Percentiles rank a stretch among this genome's conserved stretches.
Evolutionary conservation across 2,888 invertebrate species (phyloP).

Genomic region (Tyria jacobaeae): DNA sequence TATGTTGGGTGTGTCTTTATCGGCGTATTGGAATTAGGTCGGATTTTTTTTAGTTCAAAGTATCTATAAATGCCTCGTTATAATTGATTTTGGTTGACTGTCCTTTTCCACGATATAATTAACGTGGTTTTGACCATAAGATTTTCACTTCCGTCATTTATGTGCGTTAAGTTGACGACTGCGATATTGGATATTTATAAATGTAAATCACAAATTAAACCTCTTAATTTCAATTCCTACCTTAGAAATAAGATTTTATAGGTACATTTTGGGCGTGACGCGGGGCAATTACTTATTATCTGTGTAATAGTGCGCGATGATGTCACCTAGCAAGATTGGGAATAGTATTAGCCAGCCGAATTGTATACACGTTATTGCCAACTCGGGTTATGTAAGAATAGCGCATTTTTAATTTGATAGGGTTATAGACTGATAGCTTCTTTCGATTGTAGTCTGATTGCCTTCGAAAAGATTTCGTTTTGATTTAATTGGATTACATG

Average conservation of each 20-base stretch:
- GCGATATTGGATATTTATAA: constrained; percentile 10
- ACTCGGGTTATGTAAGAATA: constrained; percentile 7
- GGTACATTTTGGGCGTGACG: constrained; percentile 73
- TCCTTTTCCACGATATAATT: constrained; percentile 34
- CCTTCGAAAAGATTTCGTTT: constrained; percentile 20
- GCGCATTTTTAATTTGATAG: constrained; percentile 33
- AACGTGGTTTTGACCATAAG: constrained; percentile 17
- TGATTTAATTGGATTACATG: constrained; percentile 41
- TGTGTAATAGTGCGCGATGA: constrained; percentile 72
- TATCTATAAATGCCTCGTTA: constrained; percentile 28
- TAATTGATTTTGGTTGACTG: constrained; percentile 23
- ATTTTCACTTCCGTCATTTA: constrained; percentile 27
- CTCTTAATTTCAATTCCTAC: constrained; percentile 9
- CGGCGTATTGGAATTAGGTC: constrained; percentile 60
- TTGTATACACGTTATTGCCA: constrained; percentile 28
- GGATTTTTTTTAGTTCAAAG: constrained; percentile 59
- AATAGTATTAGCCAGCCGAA: constrained; percentile 66
- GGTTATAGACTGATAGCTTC: constrained; percentile 28
- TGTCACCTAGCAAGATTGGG: constrained; percentile 75
- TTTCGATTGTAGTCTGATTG: constrained; percentile 33
- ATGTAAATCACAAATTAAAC: constrained; percentile 17
- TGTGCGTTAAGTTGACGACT: constrained; percentile 10
- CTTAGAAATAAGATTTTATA: constrained; percentile 34
- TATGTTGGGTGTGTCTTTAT: constrained; percentile 78
- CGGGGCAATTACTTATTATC: constrained; percentile 76